A percentile compares a stretch with the other conserved stretches of the same genome.
phyloP scores from a whole-genome alignment of 2,113 vertebrate species.

The Lynx canadensis region DNA sequence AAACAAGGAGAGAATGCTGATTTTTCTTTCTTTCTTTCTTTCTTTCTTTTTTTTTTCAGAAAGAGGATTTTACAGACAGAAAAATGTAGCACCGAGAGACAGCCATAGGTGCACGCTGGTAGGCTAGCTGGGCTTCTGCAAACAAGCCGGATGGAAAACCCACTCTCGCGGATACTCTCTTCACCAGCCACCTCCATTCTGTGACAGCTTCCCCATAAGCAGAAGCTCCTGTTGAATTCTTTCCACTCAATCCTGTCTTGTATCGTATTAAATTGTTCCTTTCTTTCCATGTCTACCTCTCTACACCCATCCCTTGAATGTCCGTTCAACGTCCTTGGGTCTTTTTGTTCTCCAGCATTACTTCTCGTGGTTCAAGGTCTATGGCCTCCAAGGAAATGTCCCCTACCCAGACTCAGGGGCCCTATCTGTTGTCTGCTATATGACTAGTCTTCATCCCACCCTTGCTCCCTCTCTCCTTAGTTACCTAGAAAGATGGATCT shows the following conservation, averaged over 20 bases:
- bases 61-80: background rate
- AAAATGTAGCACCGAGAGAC: fast-evolving
- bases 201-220: too few relatives aligned
- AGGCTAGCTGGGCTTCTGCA: fast-evolving
- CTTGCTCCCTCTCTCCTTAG: background rate
- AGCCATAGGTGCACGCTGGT: fast-evolving
- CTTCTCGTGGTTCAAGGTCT: background rate
- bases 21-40: background rate
- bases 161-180: fast-evolving
- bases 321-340: too few relatives aligned
- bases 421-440: fast-evolving
- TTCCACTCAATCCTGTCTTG: background rate
- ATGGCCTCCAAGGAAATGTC: background rate
- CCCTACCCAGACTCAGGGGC: background rate
- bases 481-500: background rate
- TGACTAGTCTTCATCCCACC: background rate
- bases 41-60: background rate
- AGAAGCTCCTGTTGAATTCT: background rate
- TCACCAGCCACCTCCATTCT: fast-evolving
- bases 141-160: fast-evolving
- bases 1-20: slow-evolving; percentile 37
- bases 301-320: fast-evolving
- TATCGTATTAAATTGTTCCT: fast-evolving
- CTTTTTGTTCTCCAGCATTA: background rate
- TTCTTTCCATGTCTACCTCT: too few relatives aligned